phyloP scores from a whole-genome alignment of 2,888 invertebrate species.

The Iselma pallidipennis region DNA sequence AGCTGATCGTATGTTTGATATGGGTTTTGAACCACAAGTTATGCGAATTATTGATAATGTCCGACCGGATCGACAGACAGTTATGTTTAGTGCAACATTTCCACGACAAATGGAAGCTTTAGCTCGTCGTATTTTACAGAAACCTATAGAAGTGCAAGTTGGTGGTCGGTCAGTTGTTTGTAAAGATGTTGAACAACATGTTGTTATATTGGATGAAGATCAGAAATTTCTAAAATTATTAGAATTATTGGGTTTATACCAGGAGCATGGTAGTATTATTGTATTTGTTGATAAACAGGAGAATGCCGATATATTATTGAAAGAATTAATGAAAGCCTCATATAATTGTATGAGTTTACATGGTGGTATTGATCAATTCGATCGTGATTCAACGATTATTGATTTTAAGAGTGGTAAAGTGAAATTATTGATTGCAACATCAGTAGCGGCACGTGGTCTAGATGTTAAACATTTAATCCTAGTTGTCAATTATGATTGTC shows the following conservation, averaged over 20 bases:
- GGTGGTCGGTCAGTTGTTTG: slow-evolving; percentile 92
- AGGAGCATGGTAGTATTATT: slow-evolving; percentile 89
- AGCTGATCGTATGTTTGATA: slow-evolving; percentile 99
- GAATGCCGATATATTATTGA: slow-evolving; percentile 89
- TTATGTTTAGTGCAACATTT: slow-evolving; percentile 99
- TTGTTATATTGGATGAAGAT: slow-evolving; percentile 92
- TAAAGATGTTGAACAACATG: slow-evolving; percentile 96
- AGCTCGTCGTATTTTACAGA: slow-evolving; percentile 88
- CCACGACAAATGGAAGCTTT: slow-evolving; percentile 99
- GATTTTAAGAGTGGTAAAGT: slow-evolving; percentile 93
- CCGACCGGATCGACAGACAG: slow-evolving; percentile 95
- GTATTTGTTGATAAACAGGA: slow-evolving; percentile 99
- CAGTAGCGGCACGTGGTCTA: slow-evolving; percentile 97
- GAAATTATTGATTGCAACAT: slow-evolving; percentile 93
- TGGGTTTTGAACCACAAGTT: slow-evolving; percentile 99
- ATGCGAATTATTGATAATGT: slow-evolving; percentile 98
- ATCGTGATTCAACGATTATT: slow-evolving; percentile 95
- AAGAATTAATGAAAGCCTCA: slow-evolving; percentile 94
- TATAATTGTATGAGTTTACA: slow-evolving; percentile 97
- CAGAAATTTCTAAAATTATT: slow-evolving; percentile 97
- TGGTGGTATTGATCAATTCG: slow-evolving; percentile 99
- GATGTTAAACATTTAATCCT: slow-evolving; percentile 97
- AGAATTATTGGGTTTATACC: slow-evolving; percentile 94
- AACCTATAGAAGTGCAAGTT: slow-evolving; percentile 97
- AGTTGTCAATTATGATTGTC: slow-evolving; percentile 98